Evolutionary conservation across 2,113 vertebrate species (phyloP).

Genomic region (Heliornis fulica): DNA sequence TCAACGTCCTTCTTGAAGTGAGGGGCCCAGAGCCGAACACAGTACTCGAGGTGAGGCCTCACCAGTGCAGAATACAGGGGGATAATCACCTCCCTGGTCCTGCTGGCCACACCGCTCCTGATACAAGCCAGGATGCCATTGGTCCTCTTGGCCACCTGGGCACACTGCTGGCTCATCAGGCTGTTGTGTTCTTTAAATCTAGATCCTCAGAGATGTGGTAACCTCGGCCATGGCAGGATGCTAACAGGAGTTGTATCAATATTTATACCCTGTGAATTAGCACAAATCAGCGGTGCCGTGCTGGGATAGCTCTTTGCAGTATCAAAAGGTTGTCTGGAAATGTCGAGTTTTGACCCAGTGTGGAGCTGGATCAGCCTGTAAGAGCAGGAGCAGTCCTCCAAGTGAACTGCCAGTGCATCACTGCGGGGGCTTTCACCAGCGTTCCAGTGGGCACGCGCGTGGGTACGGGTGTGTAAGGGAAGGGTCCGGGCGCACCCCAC

Average conservation of each 20-base stretch:
- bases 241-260: not conserved
- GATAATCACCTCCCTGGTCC: too few relatives aligned
- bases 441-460: fast-evolving
- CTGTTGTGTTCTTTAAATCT: not conserved
- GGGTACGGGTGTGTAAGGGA: fast-evolving
- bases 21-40: too few relatives aligned
- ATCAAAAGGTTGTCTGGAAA: not conserved
- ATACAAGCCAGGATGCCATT: too few relatives aligned
- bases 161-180: too few relatives aligned
- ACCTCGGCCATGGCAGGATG: not conserved
- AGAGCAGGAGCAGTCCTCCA: not conserved
- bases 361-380: not conserved
- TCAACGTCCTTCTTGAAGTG: too few relatives aligned
- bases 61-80: too few relatives aligned
- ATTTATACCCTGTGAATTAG: not conserved
- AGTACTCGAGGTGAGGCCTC: too few relatives aligned
- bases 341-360: not conserved
- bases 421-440: not conserved
- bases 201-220: not conserved
- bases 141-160: too few relatives aligned
- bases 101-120: too few relatives aligned
- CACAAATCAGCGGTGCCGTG: not conserved
- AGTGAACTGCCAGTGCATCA: fast-evolving
- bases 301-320: not conserved
- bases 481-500: not conserved